Percentiles rank a stretch among this genome's conserved stretches.
Conservation (phyloP, 2,888 invertebrate species). For the Pediacus dermestoides region DNA sequence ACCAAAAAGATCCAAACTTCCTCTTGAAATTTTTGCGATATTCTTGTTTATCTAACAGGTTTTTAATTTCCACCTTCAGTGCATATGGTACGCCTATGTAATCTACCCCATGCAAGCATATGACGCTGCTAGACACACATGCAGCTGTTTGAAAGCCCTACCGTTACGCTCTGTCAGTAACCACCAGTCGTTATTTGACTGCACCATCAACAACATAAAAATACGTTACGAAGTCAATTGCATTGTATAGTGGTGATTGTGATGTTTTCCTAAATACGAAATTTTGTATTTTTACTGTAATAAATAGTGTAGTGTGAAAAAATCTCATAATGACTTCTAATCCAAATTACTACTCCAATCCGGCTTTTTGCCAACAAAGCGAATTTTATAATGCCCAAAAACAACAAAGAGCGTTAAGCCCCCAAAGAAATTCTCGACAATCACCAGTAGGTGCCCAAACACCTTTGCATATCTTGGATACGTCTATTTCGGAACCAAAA, state of each 20-base stretch:
- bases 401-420: slow-evolving; percentile 34
- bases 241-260: not conserved
- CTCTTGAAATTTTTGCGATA: no score
- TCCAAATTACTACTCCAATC: slow-evolving; percentile 69
- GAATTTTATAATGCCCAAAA: slow-evolving; percentile 59
- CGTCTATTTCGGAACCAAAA: slow-evolving; percentile 29
- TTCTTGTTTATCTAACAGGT: no score
- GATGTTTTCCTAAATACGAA: no score
- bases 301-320: slow-evolving; percentile 3
- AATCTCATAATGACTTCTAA: slow-evolving; percentile 35
- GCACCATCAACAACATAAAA: slow-evolving; percentile 24
- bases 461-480: slow-evolving; percentile 35
- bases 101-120: slow-evolving; percentile 47
- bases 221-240: slow-evolving; percentile 20
- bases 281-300: no score
- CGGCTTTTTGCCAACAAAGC: slow-evolving; percentile 76
- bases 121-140: slow-evolving; percentile 48
- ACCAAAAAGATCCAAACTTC: no score
- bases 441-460: slow-evolving; percentile 48
- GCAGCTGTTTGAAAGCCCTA: slow-evolving; percentile 44
- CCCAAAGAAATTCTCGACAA: slow-evolving; percentile 35
- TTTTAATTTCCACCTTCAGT: no score
- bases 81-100: slow-evolving; percentile 40
- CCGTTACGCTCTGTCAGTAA: slow-evolving; percentile 41
- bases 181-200: slow-evolving; percentile 37